Evolutionary conservation across 2,797 vertebrate species (phyloP).

Genomic region (Acridotheres tristis): DNA sequence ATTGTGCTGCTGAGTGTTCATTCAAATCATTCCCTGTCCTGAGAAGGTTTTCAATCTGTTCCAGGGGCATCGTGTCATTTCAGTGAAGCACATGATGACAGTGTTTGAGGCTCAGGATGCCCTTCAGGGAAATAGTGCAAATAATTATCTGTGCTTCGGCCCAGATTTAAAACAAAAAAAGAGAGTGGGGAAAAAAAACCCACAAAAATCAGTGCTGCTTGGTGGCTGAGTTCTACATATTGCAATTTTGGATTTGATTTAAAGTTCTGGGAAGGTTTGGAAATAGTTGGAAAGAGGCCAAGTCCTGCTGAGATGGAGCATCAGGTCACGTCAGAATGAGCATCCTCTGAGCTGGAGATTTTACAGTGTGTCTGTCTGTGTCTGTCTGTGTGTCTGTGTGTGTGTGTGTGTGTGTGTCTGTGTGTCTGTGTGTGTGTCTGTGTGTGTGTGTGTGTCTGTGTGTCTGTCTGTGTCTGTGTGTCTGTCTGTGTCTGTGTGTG

Average conservation of each 20-base stretch:
- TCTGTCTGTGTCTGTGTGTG: too few species aligned
- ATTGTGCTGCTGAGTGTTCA: background rate
- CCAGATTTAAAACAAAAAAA: conserved; percentile 31
- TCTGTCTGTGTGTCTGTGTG: too few species aligned
- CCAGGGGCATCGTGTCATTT: background rate
- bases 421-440: background rate
- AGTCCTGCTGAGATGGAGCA: conserved; percentile 58
- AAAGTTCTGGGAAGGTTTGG: conserved; percentile 68
- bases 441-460: too few species aligned
- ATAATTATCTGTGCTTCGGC: conserved; percentile 22
- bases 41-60: conserved; percentile 8
- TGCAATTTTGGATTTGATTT: conserved; percentile 69
- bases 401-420: background rate
- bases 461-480: too few species aligned
- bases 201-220: conserved; percentile 43
- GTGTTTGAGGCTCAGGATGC: conserved; percentile 26
- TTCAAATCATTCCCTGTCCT: background rate
- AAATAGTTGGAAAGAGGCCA: conserved; percentile 79
- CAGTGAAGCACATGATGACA: conserved; percentile 9
- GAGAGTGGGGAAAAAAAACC: background rate
- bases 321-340: conserved; percentile 51
- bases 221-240: conserved; percentile 52
- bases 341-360: conserved; percentile 76
- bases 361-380: conserved; percentile 17
- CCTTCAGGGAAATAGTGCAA: conserved; percentile 34